A percentile compares a stretch with the other conserved stretches of the same genome.
phyloP scores from a whole-genome alignment of 2,888 invertebrate species.

The Artemia sinica region DNA sequence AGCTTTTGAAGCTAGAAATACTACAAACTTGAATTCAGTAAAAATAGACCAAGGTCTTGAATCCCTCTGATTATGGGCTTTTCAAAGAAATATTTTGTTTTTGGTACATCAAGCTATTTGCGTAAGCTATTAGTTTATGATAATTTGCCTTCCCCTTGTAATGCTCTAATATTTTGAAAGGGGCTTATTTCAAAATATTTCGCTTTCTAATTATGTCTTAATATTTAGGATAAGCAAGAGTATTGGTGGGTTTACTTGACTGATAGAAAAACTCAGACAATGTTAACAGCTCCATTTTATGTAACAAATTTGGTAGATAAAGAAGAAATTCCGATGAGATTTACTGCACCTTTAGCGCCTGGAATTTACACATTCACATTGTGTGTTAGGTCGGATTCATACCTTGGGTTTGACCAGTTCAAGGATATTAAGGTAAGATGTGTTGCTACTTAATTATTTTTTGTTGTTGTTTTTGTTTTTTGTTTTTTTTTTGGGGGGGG shows the following conservation, averaged over 20 bases:
- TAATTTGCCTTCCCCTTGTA: slow-evolving; percentile 15
- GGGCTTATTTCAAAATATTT: not conserved
- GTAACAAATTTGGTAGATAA: slow-evolving; percentile 74
- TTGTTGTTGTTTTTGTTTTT: no score
- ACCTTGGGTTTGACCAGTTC: slow-evolving; percentile 86
- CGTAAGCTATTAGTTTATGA: slow-evolving; percentile 11
- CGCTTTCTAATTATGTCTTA: slow-evolving; percentile 8
- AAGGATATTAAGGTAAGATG: slow-evolving; percentile 62
- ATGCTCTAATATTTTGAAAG: not conserved
- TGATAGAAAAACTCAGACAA: slow-evolving; percentile 75
- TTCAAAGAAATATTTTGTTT: slow-evolving; percentile 7
- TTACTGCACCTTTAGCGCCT: slow-evolving; percentile 86
- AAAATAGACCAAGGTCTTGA: no score
- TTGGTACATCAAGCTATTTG: not conserved
- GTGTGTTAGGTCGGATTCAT: slow-evolving; percentile 86
- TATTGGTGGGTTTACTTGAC: slow-evolving; percentile 99
- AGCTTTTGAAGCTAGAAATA: no score
- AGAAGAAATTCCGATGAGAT: slow-evolving; percentile 84
- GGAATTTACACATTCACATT: slow-evolving; percentile 83
- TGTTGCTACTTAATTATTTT: no score
- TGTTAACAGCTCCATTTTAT: slow-evolving; percentile 81
- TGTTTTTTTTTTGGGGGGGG: no score
- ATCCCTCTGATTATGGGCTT: no score
- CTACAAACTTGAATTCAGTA: no score
- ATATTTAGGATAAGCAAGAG: slow-evolving; percentile 65